These are phyloP conservation scores for Ectobius pallidus DNA, from an alignment of 2,888 invertebrate genomes.

Conservation along the genomic window DNA sequence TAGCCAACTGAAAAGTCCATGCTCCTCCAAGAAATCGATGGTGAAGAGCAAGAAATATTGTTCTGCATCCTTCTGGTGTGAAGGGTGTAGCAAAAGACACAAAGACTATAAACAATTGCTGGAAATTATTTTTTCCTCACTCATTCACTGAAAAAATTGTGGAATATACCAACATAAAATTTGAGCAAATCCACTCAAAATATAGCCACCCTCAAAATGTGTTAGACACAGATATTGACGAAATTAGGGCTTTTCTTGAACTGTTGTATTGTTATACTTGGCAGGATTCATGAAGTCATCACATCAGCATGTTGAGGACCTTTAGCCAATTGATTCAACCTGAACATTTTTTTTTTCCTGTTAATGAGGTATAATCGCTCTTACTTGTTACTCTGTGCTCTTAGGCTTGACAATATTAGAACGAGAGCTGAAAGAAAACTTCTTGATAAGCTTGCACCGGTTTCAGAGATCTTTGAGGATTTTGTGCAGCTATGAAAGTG, in stretches of 20 bases:
- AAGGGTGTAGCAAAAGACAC: not conserved
- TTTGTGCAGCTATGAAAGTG: not conserved
- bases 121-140: no score
- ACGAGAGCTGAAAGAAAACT: no score
- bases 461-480: not conserved
- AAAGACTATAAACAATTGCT: no score
- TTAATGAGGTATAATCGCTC: not conserved
- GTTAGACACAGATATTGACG: not conserved
- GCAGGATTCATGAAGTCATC: not conserved
- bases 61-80: constrained; percentile 5
- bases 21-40: no score
- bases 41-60: not conserved
- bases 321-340: not conserved
- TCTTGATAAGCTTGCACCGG: not conserved
- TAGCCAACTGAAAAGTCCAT: no score
- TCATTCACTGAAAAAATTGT: no score
- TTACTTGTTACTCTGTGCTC: no score
- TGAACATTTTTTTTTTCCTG: not conserved
- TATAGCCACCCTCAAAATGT: not conserved
- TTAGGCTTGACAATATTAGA: no score
- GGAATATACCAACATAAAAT: no score
- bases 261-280: not conserved
- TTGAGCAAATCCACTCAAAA: not conserved
- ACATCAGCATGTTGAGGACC: not conserved
- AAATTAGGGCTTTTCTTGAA: not conserved